A percentile compares a stretch with the other conserved stretches of the same genome.
Conservation (phyloP, 2,113 vertebrate genomes). For the Cygnus buccinator region DNA sequence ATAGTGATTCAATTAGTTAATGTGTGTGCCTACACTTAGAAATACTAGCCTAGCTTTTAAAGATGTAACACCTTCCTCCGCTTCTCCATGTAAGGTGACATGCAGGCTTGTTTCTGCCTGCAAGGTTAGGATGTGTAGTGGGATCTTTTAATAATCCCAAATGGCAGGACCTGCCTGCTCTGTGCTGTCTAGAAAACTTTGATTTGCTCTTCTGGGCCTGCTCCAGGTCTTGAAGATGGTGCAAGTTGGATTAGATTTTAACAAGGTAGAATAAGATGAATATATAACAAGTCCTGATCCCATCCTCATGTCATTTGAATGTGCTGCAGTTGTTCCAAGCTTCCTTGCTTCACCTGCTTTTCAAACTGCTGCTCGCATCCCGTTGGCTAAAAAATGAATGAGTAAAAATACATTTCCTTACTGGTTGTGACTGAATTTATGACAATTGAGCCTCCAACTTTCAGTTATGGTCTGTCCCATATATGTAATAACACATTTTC, state of each 20-base stretch:
- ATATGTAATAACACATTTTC: constrained; percentile 70
- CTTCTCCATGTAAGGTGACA: constrained; percentile 48
- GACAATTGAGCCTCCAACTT: constrained; percentile 24
- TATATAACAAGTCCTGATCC: constrained; percentile 23
- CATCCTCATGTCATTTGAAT: neutral
- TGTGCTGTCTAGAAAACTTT: neutral
- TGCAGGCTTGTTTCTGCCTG: constrained; percentile 20
- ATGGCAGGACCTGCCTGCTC: constrained; percentile 33
- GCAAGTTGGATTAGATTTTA: constrained; percentile 37
- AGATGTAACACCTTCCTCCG: constrained; percentile 24
- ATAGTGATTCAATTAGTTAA: constrained; percentile 42
- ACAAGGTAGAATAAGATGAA: constrained; percentile 50
- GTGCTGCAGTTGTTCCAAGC: neutral
- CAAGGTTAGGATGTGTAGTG: constrained; percentile 42
- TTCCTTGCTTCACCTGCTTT: neutral
- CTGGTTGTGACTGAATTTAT: constrained; percentile 43
- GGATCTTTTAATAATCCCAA: constrained; percentile 47
- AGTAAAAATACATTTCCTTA: constrained; percentile 34
- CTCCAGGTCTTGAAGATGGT: constrained; percentile 16
- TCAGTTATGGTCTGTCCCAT: constrained; percentile 56
- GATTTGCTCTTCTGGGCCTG: constrained; percentile 47
- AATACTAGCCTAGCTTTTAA: constrained; percentile 38
- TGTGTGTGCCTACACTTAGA: neutral
- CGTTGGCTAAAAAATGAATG: constrained; percentile 11
- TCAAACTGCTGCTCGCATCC: constrained; percentile 44